Evolutionary conservation across 1,140 invertebrate genomes (phyloP), one percentile per base, ranked within the genome.

Genomic region (Panulirus ornatus): DNA sequence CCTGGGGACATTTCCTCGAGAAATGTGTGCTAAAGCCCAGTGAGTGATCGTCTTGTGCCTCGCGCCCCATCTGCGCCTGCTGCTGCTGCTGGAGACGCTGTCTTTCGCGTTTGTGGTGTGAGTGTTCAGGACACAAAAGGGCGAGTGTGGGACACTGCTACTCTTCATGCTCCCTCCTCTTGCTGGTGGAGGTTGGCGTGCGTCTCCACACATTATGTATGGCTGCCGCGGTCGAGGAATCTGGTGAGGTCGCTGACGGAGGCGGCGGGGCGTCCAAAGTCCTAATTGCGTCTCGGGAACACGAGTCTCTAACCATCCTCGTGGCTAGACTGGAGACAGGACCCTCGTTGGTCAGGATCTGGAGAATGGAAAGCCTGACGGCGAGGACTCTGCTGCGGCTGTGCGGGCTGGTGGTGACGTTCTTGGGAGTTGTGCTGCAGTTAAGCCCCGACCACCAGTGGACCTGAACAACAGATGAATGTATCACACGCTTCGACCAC

Each of bases 1-100:
- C 96, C 11, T 99, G 97, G 96, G 96, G 95, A 81, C 97, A 99
- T 95, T 95, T 98, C 14, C 94, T 99, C 73, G 96, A 98, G 93
- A 96, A 96, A 93, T n/a, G n/a, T n/a, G n/a, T n/a, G n/a, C n/a
- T n/a, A n/a, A n/a, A n/a, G n/a, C n/a, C n/a, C n/a, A n/a, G n/a
- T n/a, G n/a, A n/a, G n/a, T n/a, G n/a, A n/a, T n/a, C n/a, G 54
- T 58, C 3, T 58, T 58, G 16, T 19, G 11, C 16, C 3, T 58
- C 16, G n/a, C 54, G 54, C 19, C 54, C 16, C 16, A 58, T 16
- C 14, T 58, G 54, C 54, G 54, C 3, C 19, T 58, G 54, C 14
- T 58, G 54, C 54, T 58, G 54, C 19, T 58, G 54, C 3, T 58
- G 54, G 54, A 58, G 54, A 22, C 54, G 11, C 54, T 58, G 54